Evolutionary conservation across 2,888 invertebrate species (phyloP).

Genomic region (Lucinisca nassula): DNA sequence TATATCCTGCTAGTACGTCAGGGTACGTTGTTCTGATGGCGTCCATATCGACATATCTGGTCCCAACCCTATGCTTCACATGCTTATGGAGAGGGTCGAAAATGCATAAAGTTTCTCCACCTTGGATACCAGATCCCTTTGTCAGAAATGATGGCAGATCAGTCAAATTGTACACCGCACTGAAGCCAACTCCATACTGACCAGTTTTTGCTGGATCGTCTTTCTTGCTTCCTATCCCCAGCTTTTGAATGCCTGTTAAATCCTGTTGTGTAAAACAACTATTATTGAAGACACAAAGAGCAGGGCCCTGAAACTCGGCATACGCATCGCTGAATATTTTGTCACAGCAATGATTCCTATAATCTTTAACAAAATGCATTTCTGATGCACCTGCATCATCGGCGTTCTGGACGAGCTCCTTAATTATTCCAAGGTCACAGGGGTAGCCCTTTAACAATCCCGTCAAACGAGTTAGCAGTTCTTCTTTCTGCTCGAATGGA

Average conservation of each 20-base stretch:
- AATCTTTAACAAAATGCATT: slow-evolving; percentile 83
- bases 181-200: slow-evolving; percentile 83
- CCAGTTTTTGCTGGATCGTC: slow-evolving; percentile 80
- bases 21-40: slow-evolving; percentile 49
- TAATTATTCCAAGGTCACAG: slow-evolving; percentile 82
- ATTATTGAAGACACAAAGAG: slow-evolving; percentile 80
- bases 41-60: slow-evolving; percentile 43
- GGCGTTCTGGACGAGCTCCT: slow-evolving; percentile 86
- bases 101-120: slow-evolving; percentile 78
- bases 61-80: slow-evolving; percentile 64
- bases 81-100: slow-evolving; percentile 84
- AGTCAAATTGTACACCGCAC: slow-evolving; percentile 82
- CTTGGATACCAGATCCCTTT: slow-evolving; percentile 59
- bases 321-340: slow-evolving; percentile 24
- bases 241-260: slow-evolving; percentile 77
- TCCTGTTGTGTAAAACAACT: slow-evolving; percentile 74
- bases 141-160: slow-evolving; percentile 80
- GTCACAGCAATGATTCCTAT: background rate
- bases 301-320: slow-evolving; percentile 73
- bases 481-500: slow-evolving; percentile 82
- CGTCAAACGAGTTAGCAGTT: slow-evolving; percentile 81
- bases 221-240: slow-evolving; percentile 79
- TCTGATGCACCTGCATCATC: slow-evolving; percentile 85
- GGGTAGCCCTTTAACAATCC: slow-evolving; percentile 83
- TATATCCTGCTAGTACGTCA: slow-evolving; percentile 61